Base-by-base conservation (phyloP, 2,113 vertebrate genomes). In the Oryzias curvinotus region DNA sequence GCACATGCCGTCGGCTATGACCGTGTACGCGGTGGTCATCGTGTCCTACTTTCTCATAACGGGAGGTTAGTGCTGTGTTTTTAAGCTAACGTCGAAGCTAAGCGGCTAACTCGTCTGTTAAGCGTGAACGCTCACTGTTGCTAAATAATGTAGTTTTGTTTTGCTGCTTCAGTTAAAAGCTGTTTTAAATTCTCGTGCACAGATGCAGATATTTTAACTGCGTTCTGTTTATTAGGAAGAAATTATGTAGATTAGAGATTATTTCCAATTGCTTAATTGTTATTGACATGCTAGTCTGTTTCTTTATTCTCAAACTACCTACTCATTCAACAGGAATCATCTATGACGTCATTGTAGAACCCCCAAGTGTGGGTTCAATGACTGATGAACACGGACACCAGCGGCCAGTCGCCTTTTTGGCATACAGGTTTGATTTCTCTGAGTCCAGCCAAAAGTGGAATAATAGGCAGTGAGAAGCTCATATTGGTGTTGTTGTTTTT, bases 11-110 rank as follows among this genome's bases (percentile, higher is more conserved):
- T 98, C 97, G 28, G 97, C 97, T 1, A 98, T 98, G 96, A 98
- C 95, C 0, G 97, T 99, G 14, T 99, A 99, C 50, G 96, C 96
- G 1, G 77, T 95, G 48, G 97, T 99, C 68, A 96, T 99, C 63
- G 95, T 98, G 71, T 99, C 97, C 23, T 99, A 99, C 78, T 99
- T 99, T 87, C 96, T 99, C 86, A 99, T 98, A 88, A 99, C 97
- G 6, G 96, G 97, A 91, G 97, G 97, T 98, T 90, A 92, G 45
- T 4, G 18, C 12, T 36, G 10, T 12, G 36, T 36, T 36, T 36
- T 30, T 12, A 68, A 57, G 82, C 87, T 85, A 84, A 73, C 36
- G 6, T 21, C 17, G 5, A 14, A n/a, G 15, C 26, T 5, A 41
- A 0, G 0, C 10, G 6, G 58, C 60, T 78, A 62, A 52, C 25